Evolutionary conservation across 2,113 vertebrate genomes (phyloP).

Genomic region (Scomber scombrus): DNA sequence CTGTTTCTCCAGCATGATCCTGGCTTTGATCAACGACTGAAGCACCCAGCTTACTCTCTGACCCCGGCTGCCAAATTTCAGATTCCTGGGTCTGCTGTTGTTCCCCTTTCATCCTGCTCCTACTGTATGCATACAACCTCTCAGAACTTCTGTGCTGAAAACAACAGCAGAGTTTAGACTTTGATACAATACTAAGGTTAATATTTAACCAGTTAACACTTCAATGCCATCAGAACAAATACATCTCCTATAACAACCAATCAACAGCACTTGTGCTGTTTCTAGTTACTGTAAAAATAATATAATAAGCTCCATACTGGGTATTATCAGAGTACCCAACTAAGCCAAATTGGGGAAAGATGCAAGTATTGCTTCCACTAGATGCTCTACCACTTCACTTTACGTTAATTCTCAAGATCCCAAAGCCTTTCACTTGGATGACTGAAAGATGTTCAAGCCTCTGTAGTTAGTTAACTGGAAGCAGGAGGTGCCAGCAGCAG

Average conservation of each 20-base stretch:
- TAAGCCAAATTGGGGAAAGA: background rate
- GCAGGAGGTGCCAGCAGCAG: too few species aligned
- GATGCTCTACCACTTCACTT: too few species aligned
- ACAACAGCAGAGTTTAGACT: slow-evolving; percentile 2
- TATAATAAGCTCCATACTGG: too few species aligned
- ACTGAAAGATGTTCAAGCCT: too few species aligned
- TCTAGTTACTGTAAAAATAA: too few species aligned
- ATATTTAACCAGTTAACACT: slow-evolving; percentile 29
- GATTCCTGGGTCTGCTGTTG: slow-evolving; percentile 41
- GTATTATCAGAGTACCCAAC: too few species aligned
- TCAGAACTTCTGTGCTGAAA: slow-evolving; percentile 22
- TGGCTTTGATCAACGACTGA: slow-evolving; percentile 99
- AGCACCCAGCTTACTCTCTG: background rate
- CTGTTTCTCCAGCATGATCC: slow-evolving; percentile 92
- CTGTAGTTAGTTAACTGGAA: too few species aligned
- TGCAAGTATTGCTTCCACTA: too few species aligned
- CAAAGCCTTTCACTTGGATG: too few species aligned
- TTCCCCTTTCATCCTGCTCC: background rate
- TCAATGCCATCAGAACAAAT: background rate
- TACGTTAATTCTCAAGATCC: too few species aligned
- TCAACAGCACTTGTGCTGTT: too few species aligned
- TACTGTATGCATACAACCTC: slow-evolving; percentile 28
- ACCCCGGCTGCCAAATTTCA: slow-evolving; percentile 55
- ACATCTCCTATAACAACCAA: background rate
- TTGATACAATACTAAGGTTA: slow-evolving; percentile 8